phyloP scores from a whole-genome alignment of 2,888 invertebrate species.

The Amphimallon solstitiale region DNA sequence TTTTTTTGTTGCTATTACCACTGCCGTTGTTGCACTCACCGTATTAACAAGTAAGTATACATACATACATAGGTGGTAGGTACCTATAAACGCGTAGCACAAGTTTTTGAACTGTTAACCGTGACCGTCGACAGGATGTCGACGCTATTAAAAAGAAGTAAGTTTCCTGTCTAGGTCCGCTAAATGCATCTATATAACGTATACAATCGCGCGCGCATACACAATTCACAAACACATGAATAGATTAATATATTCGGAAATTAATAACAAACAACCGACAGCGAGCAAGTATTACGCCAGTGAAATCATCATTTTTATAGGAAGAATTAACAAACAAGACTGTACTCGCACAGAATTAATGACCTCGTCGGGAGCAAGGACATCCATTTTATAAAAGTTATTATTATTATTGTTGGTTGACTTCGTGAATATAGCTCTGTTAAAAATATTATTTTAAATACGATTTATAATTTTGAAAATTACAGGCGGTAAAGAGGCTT shows the following conservation, averaged over 20 bases:
- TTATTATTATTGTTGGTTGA: too few relatives aligned
- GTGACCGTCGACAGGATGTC: conserved; percentile 47
- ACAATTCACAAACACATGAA: conserved; percentile 5
- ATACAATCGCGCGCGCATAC: conserved; percentile 3
- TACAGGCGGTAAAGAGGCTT: too few relatives aligned
- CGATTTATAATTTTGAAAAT: too few relatives aligned
- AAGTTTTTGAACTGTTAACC: conserved; percentile 40
- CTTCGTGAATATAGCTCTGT: too few relatives aligned
- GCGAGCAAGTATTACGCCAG: neutral
- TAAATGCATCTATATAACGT: conserved; percentile 25
- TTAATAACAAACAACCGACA: conserved; percentile 18
- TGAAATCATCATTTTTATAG: conserved; percentile 15
- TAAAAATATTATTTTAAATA: too few relatives aligned
- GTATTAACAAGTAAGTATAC: too few relatives aligned
- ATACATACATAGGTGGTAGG: too few relatives aligned
- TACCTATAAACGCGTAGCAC: neutral
- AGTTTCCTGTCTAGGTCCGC: conserved; percentile 41
- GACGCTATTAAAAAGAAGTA: conserved; percentile 45
- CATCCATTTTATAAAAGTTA: neutral
- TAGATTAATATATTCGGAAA: conserved; percentile 19
- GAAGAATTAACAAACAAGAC: conserved; percentile 4
- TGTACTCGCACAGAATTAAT: conserved; percentile 8
- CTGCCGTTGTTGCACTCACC: neutral
- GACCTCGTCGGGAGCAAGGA: conserved; percentile 19
- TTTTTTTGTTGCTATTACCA: neutral